Base-by-base conservation (phyloP, 2,888 invertebrate genomes). In the Zhuqinia jingwanae region DNA sequence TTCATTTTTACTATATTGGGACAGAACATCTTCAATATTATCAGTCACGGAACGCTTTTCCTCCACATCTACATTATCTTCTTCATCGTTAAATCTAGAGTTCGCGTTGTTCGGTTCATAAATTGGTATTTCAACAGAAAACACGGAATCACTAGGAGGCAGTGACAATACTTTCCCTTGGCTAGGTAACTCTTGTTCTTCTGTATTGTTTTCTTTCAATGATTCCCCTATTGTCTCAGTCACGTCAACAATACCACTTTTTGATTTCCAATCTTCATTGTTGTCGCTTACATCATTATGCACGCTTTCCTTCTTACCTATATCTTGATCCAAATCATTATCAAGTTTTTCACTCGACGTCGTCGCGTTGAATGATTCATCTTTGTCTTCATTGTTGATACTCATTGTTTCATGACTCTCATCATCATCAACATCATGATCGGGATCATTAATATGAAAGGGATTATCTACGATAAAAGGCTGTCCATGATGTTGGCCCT, bases 71-170 rank as follows among this genome's bases (percentile, higher is more conserved):
- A 15, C 17, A 13, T 15, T 30, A 15, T 60, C 60, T 27, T 27
- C n/a, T 1, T 27, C 15, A 15, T 60, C 60, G n/a, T 36, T 8
- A 36, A 6, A 36, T 36, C 36, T 36, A 6, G 36, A 6, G 3
- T 36, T 78, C 8, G 36, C 8, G 3, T 36, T 78, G 27, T 68
- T 68, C 10, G 79, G 25, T 36, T 36, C 36, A 36, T 88, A 88
- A 56, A 90, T 90, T 8, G 90, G 90, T 30, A 89, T 82, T 30
- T 88, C 87, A 76, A 89, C 85, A 11, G 90, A 89, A 36, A 88
- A 76, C 6, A 88, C 89, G 68, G 85, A 87, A 17, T 87, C 27
- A 27, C 53, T 53, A 5, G 89, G 90, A 47, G 89, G 89, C 22
- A 86, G 65, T 22, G n/a, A 27, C 17, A 17, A 15, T 65, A 15